Base-by-base conservation (phyloP, 2,797 vertebrate genomes). In the Pitangus sulphuratus region DNA sequence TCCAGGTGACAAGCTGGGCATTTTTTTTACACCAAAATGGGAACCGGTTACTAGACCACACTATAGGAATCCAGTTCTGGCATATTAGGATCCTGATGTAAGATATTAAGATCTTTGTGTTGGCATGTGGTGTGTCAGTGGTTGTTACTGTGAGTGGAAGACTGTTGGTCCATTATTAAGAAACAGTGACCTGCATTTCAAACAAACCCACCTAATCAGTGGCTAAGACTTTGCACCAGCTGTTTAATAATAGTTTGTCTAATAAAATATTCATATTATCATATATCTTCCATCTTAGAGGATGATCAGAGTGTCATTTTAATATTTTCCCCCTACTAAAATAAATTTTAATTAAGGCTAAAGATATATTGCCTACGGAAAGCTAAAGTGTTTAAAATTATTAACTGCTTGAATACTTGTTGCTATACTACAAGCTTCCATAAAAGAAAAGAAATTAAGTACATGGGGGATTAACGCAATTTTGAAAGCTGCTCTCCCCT, bases 401-500 rank as follows among this genome's bases (percentile, higher is more conserved):
- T 98, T 98, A 98, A 98, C 98, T 98, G 97, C 97, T 97, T 90
- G 95, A 97, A 97, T 97, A 98, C 98, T 98, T 98, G 98, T 98
- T 98, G 98, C 98, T 98, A 97, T 96, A 97, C 97, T 97, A 98
- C 97, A 97, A 97, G 96, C 95, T 87, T 62, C 95, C 95, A 92
- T 97, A 98, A 98, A 97, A 98, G 97, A 98, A 97, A 98, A 98
- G 98, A 99, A 99, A 99, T 99, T 98, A 99, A 99, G 98, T 98
- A 98, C 98, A 98, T 98, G 97, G 98, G 98, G 98, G 98, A 99
- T 99, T 99, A 99, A 98, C 97, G 98, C 98, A 98, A 98, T 99
- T 99, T 99, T 98, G 98, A 98, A 98, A 98, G 98, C 98, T 97
- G 97, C 90, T 89, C 97, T 97, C 98, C 98, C 98, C 98, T 98